Evolutionary conservation across 2,888 invertebrate genomes (phyloP), one percentile per base, ranked within the genome.

Genomic region (Trachelus troglodyta): DNA sequence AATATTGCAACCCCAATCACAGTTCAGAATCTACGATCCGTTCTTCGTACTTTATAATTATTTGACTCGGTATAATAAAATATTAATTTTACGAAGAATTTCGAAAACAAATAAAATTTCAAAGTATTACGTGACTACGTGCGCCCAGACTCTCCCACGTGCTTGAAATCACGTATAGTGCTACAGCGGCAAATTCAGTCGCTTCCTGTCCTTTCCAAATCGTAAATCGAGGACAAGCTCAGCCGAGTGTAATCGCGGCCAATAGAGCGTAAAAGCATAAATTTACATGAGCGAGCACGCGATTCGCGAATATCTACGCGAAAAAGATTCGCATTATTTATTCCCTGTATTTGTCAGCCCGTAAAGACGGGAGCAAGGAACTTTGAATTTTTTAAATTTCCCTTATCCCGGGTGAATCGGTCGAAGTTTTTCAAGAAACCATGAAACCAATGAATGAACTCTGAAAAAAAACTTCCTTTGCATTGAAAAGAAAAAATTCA

Each of bases 391-490:
- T 9, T 23, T 23, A 2, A 23, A 56, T 23, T 23, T 56, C 0
- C 23, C 6, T 34, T 1, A 1, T 11, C 2, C 1, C 56, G 0
- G 6, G 40, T 9, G 40, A 2, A 40, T 9, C 23, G 0, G 2
- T 23, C 12, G 35, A 35, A 12, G 12, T 12, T 35, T 12, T 35
- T 35, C 35, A 12, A 12, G 12, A 12, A 3, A 35, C 12, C 35
- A 12, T 3, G 0, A 12, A 35, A 35, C 35, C 3, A 35, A 35
- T 12, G 9, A 56, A 23, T 23, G 2, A 23, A 23, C 40, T 2
- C 23, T 23, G 6, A 23, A 6, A 40, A 40, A 40, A 23, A 23
- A 40, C 2, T 56, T 2, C 2, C 23, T 56, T 56, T 23, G 12
- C 1, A 2, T 9, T 23, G 15, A 9, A 40, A 40, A 40, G n/a